Percentiles rank a stretch among this genome's conserved stretches.
These are phyloP conservation scores for Chloroceryle amazona DNA, from an alignment of 2,797 vertebrate species.

Conservation along the genomic window DNA sequence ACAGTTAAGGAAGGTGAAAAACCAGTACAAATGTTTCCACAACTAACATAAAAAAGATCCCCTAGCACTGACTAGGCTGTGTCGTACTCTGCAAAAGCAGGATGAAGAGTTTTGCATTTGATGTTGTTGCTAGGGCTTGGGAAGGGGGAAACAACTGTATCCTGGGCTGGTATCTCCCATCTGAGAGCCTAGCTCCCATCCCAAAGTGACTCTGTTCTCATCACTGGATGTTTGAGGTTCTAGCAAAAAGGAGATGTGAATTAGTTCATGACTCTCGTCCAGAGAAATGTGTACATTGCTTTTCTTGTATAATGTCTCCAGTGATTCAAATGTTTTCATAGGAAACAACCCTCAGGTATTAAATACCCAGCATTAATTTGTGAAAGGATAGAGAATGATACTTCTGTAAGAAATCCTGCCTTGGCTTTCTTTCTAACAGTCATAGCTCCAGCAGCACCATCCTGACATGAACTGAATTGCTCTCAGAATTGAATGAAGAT, in stretches of 20 bases:
- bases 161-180: not conserved
- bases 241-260: not conserved
- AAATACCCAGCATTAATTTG: not conserved
- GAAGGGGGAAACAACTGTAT: not conserved
- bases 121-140: not conserved
- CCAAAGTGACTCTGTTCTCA: not conserved
- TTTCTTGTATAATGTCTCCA: not conserved
- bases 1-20: constrained; percentile 44
- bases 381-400: not conserved
- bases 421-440: not conserved
- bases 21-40: not conserved
- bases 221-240: not conserved
- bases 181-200: not conserved
- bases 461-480: not conserved
- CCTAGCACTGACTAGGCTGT: not conserved
- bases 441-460: not conserved
- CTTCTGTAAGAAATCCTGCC: not conserved
- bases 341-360: not conserved
- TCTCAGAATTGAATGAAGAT: not conserved
- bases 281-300: not conserved
- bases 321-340: not conserved
- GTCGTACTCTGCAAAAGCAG: not conserved
- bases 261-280: not conserved
- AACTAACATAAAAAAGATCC: constrained; percentile 4
- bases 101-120: not conserved